Percentiles rank a stretch among this genome's conserved stretches.
These are phyloP conservation scores for Tuta absoluta DNA, from an alignment of 2,888 invertebrate genomes.

Conservation along the genomic window DNA sequence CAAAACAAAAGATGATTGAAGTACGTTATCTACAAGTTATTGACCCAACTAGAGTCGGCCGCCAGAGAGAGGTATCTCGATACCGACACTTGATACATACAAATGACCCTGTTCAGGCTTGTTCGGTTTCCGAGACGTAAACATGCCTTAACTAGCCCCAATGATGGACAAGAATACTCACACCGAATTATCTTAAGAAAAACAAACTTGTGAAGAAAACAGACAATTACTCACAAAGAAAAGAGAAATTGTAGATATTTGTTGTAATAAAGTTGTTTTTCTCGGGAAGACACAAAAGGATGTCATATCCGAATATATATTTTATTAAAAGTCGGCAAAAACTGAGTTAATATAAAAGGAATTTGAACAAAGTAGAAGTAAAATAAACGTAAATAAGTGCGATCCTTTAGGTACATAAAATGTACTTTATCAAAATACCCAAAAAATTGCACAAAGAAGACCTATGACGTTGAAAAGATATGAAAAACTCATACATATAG, in stretches of 20 bases:
- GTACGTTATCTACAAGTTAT: background rate
- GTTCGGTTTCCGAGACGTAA: conserved; percentile 2
- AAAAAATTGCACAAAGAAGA: no score
- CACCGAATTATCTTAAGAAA: background rate
- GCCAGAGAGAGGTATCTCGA: conserved; percentile 11
- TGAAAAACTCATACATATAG: background rate
- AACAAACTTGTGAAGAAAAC: background rate
- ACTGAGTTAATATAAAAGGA: no score
- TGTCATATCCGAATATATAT: background rate
- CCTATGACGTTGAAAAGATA: background rate
- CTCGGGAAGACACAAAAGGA: background rate
- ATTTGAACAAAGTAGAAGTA: no score
- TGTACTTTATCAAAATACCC: no score
- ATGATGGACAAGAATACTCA: conserved; percentile 1
- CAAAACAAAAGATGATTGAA: conserved; percentile 3
- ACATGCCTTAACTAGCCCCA: background rate
- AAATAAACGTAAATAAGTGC: no score
- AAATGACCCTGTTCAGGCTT: conserved; percentile 9
- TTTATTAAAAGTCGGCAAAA: background rate
- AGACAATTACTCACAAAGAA: background rate
- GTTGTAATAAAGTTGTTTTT: background rate
- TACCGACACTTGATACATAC: conserved; percentile 13
- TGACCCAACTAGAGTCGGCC: background rate
- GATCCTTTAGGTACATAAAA: no score
- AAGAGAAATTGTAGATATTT: conserved; percentile 1